Conservation (phyloP, 1,140 invertebrate species). For the Sitophilus oryzae region DNA sequence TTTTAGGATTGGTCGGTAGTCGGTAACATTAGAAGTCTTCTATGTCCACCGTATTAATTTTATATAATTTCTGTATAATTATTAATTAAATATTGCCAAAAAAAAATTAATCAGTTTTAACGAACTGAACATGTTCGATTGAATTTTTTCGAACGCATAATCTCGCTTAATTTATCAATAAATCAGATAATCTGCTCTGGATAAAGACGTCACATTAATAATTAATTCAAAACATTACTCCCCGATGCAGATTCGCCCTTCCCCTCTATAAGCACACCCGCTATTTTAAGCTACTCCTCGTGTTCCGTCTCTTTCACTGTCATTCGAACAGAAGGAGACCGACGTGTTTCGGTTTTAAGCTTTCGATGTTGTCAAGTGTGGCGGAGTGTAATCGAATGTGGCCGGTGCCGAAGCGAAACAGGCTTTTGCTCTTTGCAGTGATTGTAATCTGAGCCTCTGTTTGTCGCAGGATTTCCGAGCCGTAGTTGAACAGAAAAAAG, state of each 20-base stretch:
- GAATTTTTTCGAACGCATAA: too few species aligned
- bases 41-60: too few species aligned
- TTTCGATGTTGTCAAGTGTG: not conserved
- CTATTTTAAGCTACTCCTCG: not conserved
- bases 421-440: not conserved
- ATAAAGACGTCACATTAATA: not conserved
- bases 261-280: not conserved
- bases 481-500: not conserved
- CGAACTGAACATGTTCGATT: too few species aligned
- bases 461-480: not conserved
- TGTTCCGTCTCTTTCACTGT: not conserved
- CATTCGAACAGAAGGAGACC: not conserved
- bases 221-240: not conserved
- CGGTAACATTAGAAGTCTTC: too few species aligned
- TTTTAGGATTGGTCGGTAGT: too few species aligned
- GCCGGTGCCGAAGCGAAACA: not conserved
- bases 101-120: too few species aligned
- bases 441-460: not conserved
- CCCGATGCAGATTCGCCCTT: not conserved
- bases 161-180: not conserved
- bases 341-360: not conserved
- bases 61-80: too few species aligned
- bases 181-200: not conserved
- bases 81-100: too few species aligned
- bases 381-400: not conserved